Percentiles rank a stretch among this genome's conserved stretches.
Evolutionary conservation across 2,888 invertebrate genomes (phyloP).

Genomic region (Cremastobaeus sp.): DNA sequence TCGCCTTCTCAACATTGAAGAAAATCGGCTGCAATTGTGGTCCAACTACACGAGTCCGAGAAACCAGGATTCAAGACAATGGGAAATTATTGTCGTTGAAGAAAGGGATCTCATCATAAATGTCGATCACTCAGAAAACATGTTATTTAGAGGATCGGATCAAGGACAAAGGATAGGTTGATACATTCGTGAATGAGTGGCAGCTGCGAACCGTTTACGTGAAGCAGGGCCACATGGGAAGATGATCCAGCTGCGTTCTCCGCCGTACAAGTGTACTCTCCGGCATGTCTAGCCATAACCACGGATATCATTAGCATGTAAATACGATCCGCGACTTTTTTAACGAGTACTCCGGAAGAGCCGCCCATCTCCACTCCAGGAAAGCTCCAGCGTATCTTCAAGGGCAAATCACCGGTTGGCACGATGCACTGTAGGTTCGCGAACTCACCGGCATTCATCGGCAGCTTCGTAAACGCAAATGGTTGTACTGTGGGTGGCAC

Average conservation of each 20-base stretch:
- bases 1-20: slow-evolving; percentile 86
- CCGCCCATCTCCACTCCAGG: slow-evolving; percentile 76
- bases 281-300: slow-evolving; percentile 80
- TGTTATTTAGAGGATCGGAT: too few relatives aligned
- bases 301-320: slow-evolving; percentile 84
- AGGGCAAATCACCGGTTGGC: slow-evolving; percentile 85
- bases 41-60: slow-evolving; percentile 81
- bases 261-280: slow-evolving; percentile 79
- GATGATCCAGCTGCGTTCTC: slow-evolving; percentile 78
- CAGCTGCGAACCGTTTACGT: slow-evolving; percentile 78
- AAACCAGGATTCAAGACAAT: not conserved
- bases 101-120: too few relatives aligned
- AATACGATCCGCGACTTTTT: slow-evolving; percentile 80
- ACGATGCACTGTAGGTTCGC: slow-evolving; percentile 81
- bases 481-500: slow-evolving; percentile 76
- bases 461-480: slow-evolving; percentile 76
- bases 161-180: slow-evolving; percentile 18
- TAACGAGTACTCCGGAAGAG: slow-evolving; percentile 75
- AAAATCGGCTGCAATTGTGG: slow-evolving; percentile 88
- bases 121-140: too few relatives aligned
- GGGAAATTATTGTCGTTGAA: too few relatives aligned
- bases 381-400: slow-evolving; percentile 86
- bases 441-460: slow-evolving; percentile 82
- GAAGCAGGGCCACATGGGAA: slow-evolving; percentile 76
- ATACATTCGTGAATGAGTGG: slow-evolving; percentile 26